A percentile compares a stretch with the other conserved stretches of the same genome.
Evolutionary conservation across 2,113 vertebrate genomes (phyloP).

Genomic region (Neolamprologus kungweensis): DNA sequence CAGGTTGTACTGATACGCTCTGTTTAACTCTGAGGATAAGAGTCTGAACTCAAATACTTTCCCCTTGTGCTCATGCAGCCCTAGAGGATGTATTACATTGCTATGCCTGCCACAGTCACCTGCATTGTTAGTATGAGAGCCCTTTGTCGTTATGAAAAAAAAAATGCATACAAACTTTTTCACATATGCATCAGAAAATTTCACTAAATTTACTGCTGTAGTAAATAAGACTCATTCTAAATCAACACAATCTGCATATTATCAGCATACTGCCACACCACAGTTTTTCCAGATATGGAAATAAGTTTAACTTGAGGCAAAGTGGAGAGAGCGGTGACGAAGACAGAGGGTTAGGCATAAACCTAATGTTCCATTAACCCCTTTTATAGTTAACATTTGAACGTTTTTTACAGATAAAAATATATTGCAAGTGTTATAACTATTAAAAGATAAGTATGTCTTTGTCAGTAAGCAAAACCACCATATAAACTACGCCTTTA

Average conservation of each 20-base stretch:
- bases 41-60: background rate
- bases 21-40: background rate
- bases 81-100: background rate
- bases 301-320: background rate
- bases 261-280: background rate
- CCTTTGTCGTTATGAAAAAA: background rate
- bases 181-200: background rate
- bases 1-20: background rate
- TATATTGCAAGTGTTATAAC: background rate
- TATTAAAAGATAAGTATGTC: background rate
- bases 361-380: accelerated
- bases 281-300: background rate
- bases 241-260: background rate
- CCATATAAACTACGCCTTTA: background rate
- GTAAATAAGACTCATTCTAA: background rate
- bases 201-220: background rate
- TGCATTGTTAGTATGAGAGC: background rate
- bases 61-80: background rate
- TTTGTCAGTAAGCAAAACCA: background rate
- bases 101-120: background rate
- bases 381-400: background rate
- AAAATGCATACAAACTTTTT: background rate
- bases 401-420: background rate
- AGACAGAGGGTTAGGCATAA: background rate
- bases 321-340: background rate